Base-by-base conservation (phyloP, 2,797 vertebrate species). In the Galaxias olidus region DNA sequence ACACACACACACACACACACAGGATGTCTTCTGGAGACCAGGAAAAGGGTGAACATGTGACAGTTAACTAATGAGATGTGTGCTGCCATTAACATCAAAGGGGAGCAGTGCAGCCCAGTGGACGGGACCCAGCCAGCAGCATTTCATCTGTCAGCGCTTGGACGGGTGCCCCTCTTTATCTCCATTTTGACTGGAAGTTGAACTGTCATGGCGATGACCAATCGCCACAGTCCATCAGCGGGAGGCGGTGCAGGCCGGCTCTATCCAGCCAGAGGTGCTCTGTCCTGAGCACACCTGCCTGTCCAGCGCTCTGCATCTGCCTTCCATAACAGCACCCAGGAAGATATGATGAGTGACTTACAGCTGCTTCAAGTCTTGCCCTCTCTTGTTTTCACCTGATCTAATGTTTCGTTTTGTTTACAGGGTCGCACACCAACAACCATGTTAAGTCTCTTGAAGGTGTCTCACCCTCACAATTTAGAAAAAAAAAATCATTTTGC, bases 221-320 rank as follows among this genome's bases (percentile, higher is more conserved):
- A 52, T 58, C 74, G 50, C 66, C 75, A 75, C 75, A 81, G 73
- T 86, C 82, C 69, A 81, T 86, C 74, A 69, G 63, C 49, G 47
- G 67, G 66, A 59, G 68, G 61, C 71, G 61, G 55, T 55, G 8
- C 50, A 52, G 15, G 44, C 14, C 14, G 20, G 19, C 45, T 85
- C 80, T 72, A 84, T 70, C 11, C 4, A 20, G 44, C 50, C 15
- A 52, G 14, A 8, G 18, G 17, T n/a, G 11, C 12, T n/a, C 12
- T 18, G 40, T 18, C 12, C 44, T 9, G 13, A 60, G 12, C 18
- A 18, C 10, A 8, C 11, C 13, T 63, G 70, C 66, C 84, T 73
- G 86, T 78, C 57, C 9, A 15, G 17, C 9, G 9, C 49, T 54
- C 46, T 83, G 83, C 80, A 85, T 85, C 75, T 86, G 84, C 60